Evolutionary conservation across 2,888 invertebrate genomes (phyloP), one percentile per base, ranked within the genome.

Genomic region (Ectemnius lituratus): DNA sequence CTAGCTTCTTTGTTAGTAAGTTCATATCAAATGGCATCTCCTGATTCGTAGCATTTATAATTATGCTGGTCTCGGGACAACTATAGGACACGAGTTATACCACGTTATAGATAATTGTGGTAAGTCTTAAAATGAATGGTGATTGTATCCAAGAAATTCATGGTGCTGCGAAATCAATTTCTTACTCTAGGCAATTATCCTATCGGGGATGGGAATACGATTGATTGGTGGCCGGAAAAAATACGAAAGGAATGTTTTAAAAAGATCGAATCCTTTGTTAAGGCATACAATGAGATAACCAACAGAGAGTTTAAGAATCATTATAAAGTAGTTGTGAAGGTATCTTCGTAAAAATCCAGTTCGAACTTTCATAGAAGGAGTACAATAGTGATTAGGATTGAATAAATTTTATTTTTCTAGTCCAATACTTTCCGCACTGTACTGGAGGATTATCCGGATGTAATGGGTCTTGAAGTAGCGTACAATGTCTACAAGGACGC

Each of bases 401-500:
- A 23, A 52, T 16, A 52, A 52, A 52, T 1, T 52, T 52, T 14
- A 14, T 5, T 5, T 52, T 1, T 52, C 6, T 16, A 52, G 52
- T 14, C 16, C 4, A 52, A 52, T 16, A 52, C n/a, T 52, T 16
- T 4, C 2, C 5, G 4, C n/a, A 60, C 14, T n/a, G 11, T 60
- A 1, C 4, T n/a, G 0, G 61, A 61, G 45, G 20, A 61, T 16
- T 37, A 16, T 0, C 16, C 61, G 1, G 61, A 61, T 45, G 61
- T 45, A 18, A 61, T 61, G 61, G 61, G 61, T 16, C 18, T 61
- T 3, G 18, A 61, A 13, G 37, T 18, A 14, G 61, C 61, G 18
- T 61, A 45, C n/a, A 2, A 45, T 4, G 61, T 18, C n/a, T 61
- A 37, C 45, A 14, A 37, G 16, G 45, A 61, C 2, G 11, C 4